Percentiles rank a stretch among this genome's conserved stretches.
Evolutionary conservation across 1,140 invertebrate species (phyloP).

Genomic region (Spodoptera frugiperda): DNA sequence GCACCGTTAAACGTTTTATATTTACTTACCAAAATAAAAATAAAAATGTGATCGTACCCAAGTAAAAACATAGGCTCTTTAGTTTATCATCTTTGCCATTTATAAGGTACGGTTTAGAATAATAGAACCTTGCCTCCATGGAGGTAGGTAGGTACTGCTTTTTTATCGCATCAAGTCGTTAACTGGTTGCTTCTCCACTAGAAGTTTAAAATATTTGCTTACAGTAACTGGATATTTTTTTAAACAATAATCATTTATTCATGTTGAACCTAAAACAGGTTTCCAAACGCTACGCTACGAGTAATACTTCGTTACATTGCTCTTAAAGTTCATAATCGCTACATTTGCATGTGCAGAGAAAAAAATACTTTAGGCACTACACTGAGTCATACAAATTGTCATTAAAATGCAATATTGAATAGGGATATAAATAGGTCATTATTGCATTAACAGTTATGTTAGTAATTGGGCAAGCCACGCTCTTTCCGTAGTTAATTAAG

Average conservation of each 20-base stretch:
- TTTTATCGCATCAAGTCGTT: too few relatives aligned
- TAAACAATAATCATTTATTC: neutral
- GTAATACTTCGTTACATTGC: slow-evolving; percentile 2
- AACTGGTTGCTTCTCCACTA: too few relatives aligned
- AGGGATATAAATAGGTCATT: slow-evolving; percentile 11
- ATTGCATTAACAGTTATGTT: neutral
- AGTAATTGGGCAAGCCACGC: neutral
- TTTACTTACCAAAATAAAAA: too few relatives aligned
- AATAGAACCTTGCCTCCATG: too few relatives aligned
- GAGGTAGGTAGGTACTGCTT: too few relatives aligned
- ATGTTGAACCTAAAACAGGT: slow-evolving; percentile 2
- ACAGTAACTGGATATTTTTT: slow-evolving; percentile 8
- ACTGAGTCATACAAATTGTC: neutral
- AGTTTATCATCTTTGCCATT: too few relatives aligned
- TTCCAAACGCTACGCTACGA: neutral
- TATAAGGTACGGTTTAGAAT: too few relatives aligned
- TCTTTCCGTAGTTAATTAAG: slow-evolving; percentile 18
- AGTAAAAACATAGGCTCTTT: too few relatives aligned
- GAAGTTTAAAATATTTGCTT: too few relatives aligned
- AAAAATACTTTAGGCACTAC: too few relatives aligned
- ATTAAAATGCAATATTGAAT: slow-evolving; percentile 7
- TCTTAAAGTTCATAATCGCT: neutral
- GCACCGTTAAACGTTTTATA: too few relatives aligned
- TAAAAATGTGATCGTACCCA: too few relatives aligned
- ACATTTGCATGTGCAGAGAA: neutral